phyloP scores from a whole-genome alignment of 2,113 vertebrate genomes.

The Ardeotis arabs region DNA sequence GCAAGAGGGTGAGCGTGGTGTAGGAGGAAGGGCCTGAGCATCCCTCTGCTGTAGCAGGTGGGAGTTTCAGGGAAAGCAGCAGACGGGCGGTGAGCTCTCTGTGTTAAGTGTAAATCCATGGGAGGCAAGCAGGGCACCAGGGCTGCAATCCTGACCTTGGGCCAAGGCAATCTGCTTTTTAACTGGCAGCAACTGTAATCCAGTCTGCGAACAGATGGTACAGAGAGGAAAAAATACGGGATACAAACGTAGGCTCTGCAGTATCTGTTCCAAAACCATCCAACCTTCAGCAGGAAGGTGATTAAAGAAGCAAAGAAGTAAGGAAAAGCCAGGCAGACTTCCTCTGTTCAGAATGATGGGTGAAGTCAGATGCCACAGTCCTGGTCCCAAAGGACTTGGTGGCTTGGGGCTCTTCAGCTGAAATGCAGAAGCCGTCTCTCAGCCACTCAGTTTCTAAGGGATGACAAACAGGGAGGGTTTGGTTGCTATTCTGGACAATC shows the following conservation, averaged over 20 bases:
- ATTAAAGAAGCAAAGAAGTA: conserved; percentile 30
- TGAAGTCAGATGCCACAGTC: neutral
- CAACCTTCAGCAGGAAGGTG: conserved; percentile 58
- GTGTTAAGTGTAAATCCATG: neutral
- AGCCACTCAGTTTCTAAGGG: neutral
- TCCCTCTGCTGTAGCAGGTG: neutral
- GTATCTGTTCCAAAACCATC: conserved; percentile 46
- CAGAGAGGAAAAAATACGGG: conserved; percentile 4
- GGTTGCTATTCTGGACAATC: neutral
- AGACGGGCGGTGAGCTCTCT: neutral
- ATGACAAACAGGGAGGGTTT: neutral
- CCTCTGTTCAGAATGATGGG: neutral
- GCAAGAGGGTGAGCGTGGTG: neutral
- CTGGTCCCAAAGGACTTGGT: neutral
- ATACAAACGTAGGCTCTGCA: conserved; percentile 40
- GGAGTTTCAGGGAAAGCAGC: neutral
- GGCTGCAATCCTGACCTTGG: conserved; percentile 61
- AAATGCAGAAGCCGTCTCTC: neutral
- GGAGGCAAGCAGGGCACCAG: conserved; percentile 1
- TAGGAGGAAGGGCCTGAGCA: neutral
- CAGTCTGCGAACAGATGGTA: conserved; percentile 74
- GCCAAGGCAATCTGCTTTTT: conserved; percentile 75
- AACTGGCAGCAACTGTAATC: conserved; percentile 71
- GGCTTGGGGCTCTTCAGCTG: neutral
- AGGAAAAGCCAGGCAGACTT: neutral